phyloP scores from a whole-genome alignment of 2,888 invertebrate species.

The Idaea straminata region DNA sequence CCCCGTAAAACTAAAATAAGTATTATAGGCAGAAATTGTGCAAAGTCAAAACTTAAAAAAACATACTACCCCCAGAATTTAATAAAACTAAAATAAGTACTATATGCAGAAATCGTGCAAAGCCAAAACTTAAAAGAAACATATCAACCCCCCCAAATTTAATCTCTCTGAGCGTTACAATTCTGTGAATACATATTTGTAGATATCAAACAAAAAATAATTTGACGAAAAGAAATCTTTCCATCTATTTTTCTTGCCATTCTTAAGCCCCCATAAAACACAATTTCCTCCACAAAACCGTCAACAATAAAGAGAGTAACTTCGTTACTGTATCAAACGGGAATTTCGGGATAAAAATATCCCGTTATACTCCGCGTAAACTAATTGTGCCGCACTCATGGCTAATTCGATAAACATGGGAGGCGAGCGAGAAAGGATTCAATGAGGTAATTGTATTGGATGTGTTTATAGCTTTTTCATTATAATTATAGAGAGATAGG shows the following conservation, averaged over 20 bases:
- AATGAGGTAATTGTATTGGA: conserved; percentile 12
- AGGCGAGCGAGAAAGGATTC: conserved; percentile 7
- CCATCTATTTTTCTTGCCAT: neutral
- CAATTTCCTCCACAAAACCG: conserved; percentile 2
- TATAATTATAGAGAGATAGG: neutral
- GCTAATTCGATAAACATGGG: conserved; percentile 36
- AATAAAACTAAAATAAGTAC: too few relatives aligned
- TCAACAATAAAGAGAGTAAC: conserved; percentile 16
- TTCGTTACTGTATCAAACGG: conserved; percentile 25
- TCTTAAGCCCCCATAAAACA: neutral
- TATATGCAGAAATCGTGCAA: too few relatives aligned
- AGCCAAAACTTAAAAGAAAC: too few relatives aligned
- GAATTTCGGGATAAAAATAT: conserved; percentile 38
- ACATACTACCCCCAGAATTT: too few relatives aligned
- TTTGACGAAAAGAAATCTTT: neutral
- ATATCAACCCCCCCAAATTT: too few relatives aligned
- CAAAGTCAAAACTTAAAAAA: too few relatives aligned
- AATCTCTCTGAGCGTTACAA: too few relatives aligned
- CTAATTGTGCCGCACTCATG: conserved; percentile 38
- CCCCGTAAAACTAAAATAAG: too few relatives aligned
- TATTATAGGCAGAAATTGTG: too few relatives aligned
- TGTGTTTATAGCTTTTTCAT: neutral
- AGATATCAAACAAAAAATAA: neutral
- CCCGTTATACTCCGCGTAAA: conserved; percentile 28
- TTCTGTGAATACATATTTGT: neutral